Evolutionary conservation across 2,888 invertebrate genomes (phyloP).

Genomic region (Drosophila anomalipes): DNA sequence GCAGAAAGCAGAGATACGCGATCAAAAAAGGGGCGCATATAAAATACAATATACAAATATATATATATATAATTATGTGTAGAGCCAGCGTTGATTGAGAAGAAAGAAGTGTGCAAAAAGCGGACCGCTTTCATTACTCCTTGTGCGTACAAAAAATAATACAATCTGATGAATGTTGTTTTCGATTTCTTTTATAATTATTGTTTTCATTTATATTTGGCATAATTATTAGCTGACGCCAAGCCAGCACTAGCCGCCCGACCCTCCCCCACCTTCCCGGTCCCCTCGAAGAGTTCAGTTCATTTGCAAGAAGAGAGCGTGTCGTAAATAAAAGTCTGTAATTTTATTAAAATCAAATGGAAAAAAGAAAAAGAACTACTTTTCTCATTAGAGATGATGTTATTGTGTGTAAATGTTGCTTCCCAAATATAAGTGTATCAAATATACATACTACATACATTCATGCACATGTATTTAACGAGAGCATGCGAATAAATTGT

Average conservation of each 20-base stretch:
- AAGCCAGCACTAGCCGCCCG: slow-evolving; percentile 11
- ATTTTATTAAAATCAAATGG: neutral
- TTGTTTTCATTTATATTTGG: slow-evolving; percentile 38
- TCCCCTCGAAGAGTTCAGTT: neutral
- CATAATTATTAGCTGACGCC: slow-evolving; percentile 28
- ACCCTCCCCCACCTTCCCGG: neutral
- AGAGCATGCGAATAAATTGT: slow-evolving; percentile 53
- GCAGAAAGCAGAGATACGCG: slow-evolving; percentile 15
- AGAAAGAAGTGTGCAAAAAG: slow-evolving; percentile 22
- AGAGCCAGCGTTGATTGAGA: slow-evolving; percentile 19
- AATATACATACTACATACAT: slow-evolving; percentile 1
- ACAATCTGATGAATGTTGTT: slow-evolving; percentile 40
- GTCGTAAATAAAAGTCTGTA: slow-evolving; percentile 1
- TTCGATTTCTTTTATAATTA: slow-evolving; percentile 21
- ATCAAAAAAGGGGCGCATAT: slow-evolving; percentile 16
- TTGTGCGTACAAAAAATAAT: slow-evolving; percentile 48
- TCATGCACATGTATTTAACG: slow-evolving; percentile 20
- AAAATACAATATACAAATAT: neutral
- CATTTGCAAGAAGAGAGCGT: slow-evolving; percentile 1
- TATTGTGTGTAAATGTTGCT: slow-evolving; percentile 37
- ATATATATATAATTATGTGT: slow-evolving; percentile 8
- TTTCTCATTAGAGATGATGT: slow-evolving; percentile 17
- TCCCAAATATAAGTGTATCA: slow-evolving; percentile 28
- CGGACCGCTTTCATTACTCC: slow-evolving; percentile 28
- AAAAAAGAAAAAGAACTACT: neutral